These are phyloP conservation scores for Leptinotarsa tumamoca DNA, from an alignment of 2,888 invertebrate species.

Conservation along the genomic window DNA sequence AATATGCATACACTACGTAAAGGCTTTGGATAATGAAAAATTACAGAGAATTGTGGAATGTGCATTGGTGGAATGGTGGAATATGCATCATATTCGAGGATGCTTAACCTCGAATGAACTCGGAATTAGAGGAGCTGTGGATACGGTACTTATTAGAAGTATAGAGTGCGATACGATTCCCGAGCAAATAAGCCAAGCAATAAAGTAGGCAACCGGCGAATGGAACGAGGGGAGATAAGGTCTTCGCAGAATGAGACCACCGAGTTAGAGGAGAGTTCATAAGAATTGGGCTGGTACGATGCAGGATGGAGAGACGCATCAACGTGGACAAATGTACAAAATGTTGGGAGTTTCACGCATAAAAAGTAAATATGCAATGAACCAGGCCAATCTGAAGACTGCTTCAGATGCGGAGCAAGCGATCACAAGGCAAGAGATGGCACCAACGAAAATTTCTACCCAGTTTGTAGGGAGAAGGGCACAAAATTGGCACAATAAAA, in stretches of 20 bases:
- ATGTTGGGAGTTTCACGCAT: too few relatives aligned
- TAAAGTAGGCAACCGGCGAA: background rate
- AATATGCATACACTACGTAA: background rate
- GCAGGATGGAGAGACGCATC: background rate
- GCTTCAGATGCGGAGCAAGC: background rate
- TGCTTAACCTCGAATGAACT: too few relatives aligned
- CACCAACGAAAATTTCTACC: constrained; percentile 22
- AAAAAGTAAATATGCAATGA: too few relatives aligned
- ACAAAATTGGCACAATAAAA: constrained; percentile 11
- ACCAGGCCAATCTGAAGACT: too few relatives aligned
- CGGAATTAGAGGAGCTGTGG: too few relatives aligned
- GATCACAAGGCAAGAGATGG: background rate
- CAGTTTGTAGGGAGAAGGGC: background rate
- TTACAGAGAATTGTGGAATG: too few relatives aligned
- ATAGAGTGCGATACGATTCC: background rate
- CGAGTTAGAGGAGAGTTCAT: background rate
- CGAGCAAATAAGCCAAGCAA: background rate
- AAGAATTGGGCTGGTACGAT: constrained; percentile 3
- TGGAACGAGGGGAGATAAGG: background rate
- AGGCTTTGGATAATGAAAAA: background rate
- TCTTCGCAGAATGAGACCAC: background rate
- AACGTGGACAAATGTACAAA: background rate
- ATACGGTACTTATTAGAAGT: background rate
- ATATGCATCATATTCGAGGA: too few relatives aligned
- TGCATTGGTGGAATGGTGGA: too few relatives aligned